Evolutionary conservation across 2,113 vertebrate genomes (phyloP), one percentile per base, ranked within the genome.

Genomic region (Vulpes ferrilata): DNA sequence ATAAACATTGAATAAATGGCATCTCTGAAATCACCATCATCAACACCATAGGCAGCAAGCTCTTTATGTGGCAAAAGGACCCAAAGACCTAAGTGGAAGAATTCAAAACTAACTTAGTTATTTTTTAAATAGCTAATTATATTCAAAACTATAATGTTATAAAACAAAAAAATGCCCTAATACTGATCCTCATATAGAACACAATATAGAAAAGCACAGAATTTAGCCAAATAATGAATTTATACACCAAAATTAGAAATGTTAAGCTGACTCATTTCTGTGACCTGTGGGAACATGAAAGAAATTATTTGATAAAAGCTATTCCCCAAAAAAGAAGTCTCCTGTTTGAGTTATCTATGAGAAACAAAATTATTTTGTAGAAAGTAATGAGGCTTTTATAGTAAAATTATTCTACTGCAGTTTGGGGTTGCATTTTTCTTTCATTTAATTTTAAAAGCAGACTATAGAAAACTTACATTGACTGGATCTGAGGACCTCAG

Each of bases 401-500:
- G n/a, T 55, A 89, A 96, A 76, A 71, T 10, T 27, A 82, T 55
- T 48, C 23, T 5, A 30, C 10, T 1, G 3, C 20, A 17, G 57
- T 88, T 95, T 90, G 59, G n/a, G 57, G 35, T 51, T 89, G 15
- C 2, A 60, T 43, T 59, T 97, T 51, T 73, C 55, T 73, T 60
- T 78, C 17, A 83, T 92, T 92, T 78, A 32, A 83, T 92, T 94
- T 88, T 80, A 43, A 73, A 79, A 88, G 27, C n/a, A 57, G 12
- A 62, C 17, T 19, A 67, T 3, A 25, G 62, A 83, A 92, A 93
- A 96, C 81, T 94, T 95, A 95, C 93, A 76, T 38, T 90, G 27
- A 71, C 57, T 69, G 17, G 23, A 48, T 88, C 57, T 81, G 69
- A 81, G 16, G 27, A 53, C 3, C 76, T 25, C 22, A 38, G 11